Conservation (phyloP, 2,797 vertebrate genomes). For the Smutsia gigantea region DNA sequence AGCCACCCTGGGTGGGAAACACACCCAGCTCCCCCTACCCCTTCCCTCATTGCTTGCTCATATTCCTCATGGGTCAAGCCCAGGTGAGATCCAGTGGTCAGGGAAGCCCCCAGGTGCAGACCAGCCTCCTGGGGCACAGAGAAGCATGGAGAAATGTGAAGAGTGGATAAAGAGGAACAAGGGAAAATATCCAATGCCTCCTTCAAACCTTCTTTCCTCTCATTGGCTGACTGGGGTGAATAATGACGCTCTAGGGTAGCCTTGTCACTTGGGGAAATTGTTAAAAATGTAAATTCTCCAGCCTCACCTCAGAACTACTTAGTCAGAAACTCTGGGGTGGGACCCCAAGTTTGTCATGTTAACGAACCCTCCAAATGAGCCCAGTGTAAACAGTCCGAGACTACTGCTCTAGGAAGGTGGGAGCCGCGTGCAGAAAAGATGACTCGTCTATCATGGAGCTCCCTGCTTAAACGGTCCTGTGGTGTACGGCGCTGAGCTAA, state of each 20-base stretch:
- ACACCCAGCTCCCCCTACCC: neutral
- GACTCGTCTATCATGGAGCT: neutral
- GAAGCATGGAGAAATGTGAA: neutral
- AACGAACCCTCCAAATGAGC: neutral
- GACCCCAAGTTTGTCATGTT: neutral
- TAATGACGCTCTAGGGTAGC: neutral
- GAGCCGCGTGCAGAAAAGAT: neutral
- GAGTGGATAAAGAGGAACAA: too few species aligned
- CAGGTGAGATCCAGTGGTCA: neutral
- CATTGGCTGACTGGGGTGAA: too few species aligned
- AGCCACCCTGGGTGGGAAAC: neutral
- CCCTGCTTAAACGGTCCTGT: neutral
- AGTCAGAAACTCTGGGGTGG: neutral
- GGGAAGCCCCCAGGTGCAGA: neutral
- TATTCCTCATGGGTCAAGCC: neutral
- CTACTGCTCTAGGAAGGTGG: neutral
- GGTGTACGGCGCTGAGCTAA: neutral
- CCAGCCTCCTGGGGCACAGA: neutral
- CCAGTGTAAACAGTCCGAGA: neutral
- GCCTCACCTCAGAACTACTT: neutral
- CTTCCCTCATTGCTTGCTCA: neutral
- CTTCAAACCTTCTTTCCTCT: neutral
- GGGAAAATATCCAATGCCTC: neutral
- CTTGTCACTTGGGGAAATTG: neutral
- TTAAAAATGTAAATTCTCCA: neutral